A percentile compares a stretch with the other conserved stretches of the same genome.
Conservation (phyloP, 2,888 invertebrate species). For the Drosophila differens region DNA sequence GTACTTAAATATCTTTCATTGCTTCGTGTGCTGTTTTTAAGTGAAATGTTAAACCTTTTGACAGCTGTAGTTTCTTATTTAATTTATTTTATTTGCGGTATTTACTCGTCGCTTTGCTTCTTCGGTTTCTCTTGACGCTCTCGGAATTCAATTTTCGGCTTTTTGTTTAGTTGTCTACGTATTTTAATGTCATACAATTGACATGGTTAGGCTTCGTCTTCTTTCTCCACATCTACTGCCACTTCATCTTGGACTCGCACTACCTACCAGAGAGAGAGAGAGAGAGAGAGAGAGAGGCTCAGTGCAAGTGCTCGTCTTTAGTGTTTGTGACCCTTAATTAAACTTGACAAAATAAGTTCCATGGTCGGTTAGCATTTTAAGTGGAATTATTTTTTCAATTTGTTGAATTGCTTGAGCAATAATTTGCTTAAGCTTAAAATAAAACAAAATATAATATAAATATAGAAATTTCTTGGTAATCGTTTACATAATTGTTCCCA, state of each 20-base stretch:
- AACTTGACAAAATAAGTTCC: constrained; percentile 67
- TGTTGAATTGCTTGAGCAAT: not conserved
- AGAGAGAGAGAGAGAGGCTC: not conserved
- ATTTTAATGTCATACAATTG: constrained; percentile 75
- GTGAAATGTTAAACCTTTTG: constrained; percentile 80
- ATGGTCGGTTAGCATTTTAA: constrained; percentile 41
- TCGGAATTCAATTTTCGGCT: constrained; percentile 70
- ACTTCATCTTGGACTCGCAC: constrained; percentile 14
- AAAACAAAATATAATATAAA: not conserved
- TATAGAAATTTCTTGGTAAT: not conserved
- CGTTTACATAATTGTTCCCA: not conserved
- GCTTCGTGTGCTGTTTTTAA: constrained; percentile 72
- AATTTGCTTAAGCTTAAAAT: not conserved
- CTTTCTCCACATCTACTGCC: constrained; percentile 3
- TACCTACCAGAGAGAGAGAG: not conserved
- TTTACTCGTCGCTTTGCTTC: constrained; percentile 63
- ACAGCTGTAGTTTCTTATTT: constrained; percentile 81
- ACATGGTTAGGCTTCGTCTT: constrained; percentile 66
- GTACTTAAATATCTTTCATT: constrained; percentile 52
- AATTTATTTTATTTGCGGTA: constrained; percentile 80
- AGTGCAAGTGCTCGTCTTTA: constrained; percentile 19
- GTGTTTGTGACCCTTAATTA: constrained; percentile 69
- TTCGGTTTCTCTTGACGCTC: constrained; percentile 37
- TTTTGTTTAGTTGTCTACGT: constrained; percentile 61
- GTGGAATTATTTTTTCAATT: constrained; percentile 18